phyloP scores from a whole-genome alignment of 2,797 vertebrate genomes.

The Sylvilagus floridanus region DNA sequence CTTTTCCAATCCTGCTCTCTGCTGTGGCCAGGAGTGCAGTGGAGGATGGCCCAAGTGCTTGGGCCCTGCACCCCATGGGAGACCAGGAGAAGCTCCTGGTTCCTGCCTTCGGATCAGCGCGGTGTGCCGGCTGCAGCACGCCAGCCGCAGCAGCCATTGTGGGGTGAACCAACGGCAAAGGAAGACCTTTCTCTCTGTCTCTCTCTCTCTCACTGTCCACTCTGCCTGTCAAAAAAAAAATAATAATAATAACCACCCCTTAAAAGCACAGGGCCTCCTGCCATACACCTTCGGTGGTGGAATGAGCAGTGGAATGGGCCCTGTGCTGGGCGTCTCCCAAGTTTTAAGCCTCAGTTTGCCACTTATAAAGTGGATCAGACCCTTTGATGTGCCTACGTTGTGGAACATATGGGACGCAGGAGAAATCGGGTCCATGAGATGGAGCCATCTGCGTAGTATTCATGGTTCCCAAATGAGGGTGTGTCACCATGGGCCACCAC shows the following conservation, averaged over 20 bases:
- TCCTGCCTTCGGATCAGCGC: too few relatives aligned
- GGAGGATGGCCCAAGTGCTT: too few relatives aligned
- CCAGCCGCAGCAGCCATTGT: too few relatives aligned
- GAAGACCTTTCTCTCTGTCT: too few relatives aligned
- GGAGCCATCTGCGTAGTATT: fast-evolving
- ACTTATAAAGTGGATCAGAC: not conserved
- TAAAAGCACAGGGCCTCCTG: not conserved
- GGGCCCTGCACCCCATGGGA: too few relatives aligned
- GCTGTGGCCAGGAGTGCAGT: too few relatives aligned
- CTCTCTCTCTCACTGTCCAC: too few relatives aligned
- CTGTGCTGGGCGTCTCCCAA: not conserved
- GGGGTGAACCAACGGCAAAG: too few relatives aligned
- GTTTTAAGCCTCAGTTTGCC: not conserved
- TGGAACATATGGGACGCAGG: not conserved
- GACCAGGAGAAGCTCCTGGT: too few relatives aligned
- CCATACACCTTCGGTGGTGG: not conserved
- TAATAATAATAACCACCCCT: not conserved
- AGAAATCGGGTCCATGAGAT: fast-evolving
- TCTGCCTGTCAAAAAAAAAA: too few relatives aligned
- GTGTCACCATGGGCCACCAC: fast-evolving
- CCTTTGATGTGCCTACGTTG: not conserved
- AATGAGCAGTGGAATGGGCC: not conserved
- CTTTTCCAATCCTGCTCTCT: too few relatives aligned
- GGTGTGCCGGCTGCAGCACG: too few relatives aligned
- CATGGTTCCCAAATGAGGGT: fast-evolving